Evolutionary conservation across 1,140 invertebrate species (phyloP), one percentile per base, ranked within the genome.

Genomic region (Drosophila mauritiana): DNA sequence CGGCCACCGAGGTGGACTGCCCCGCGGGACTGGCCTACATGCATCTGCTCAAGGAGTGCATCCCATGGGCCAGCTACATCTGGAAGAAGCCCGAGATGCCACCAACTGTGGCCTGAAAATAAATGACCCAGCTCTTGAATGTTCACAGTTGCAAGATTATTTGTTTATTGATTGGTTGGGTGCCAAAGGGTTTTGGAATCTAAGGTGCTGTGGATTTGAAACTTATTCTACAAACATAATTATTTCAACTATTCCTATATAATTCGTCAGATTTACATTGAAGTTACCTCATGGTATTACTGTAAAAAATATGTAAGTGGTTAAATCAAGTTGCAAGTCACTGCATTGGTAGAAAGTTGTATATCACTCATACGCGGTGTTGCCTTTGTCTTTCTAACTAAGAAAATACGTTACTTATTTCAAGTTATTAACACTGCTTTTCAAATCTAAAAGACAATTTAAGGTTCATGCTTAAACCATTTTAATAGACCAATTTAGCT

Each of bases 41-140:
- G 90, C 90, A 91, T 51, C 65, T 90, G 52, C 68, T 90, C 25
- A 88, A 82, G 73, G 90, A 91, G 59, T 91, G 90, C 78, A 90
- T 91, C 42, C 90, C 90, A 10, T 91, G 90, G 90, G 73, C 80
- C 49, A 91, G 80, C 25, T 91, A 84, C 43, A 72, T 91, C 63
- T 91, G 90, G 90, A 91, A 91, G 72, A 78, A 90, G 53, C 90
- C 78, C 3, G 82, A 91, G 62, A 69, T 78, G 55, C 90, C 90
- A 7, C 90, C 82, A 52, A 91, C 90, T n/a, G 49, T 91, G 48
- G 82, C 85, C 57, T 91, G 80, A 89, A 62, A 62, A 42, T 43
- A 73, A 62, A 77, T 22, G 34, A 55, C 31, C n/a, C 27, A 64
- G 20, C 15, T 3, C 12, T 1, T 39, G 25, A 10, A 58, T 17